Evolutionary conservation across 2,797 vertebrate species (phyloP).

Genomic region (Adelosebastes latens): DNA sequence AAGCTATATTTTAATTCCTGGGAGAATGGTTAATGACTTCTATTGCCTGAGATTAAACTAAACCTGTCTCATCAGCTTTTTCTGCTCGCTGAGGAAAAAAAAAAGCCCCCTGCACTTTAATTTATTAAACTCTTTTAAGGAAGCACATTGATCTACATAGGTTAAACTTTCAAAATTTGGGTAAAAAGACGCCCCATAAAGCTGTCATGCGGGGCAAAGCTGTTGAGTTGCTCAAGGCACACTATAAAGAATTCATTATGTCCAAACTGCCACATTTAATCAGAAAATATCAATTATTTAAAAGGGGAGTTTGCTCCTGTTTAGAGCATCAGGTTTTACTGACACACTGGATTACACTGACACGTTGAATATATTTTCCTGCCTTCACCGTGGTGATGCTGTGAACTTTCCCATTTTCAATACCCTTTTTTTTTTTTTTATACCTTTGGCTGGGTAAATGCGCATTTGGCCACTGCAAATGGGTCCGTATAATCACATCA

Average conservation of each 20-base stretch:
- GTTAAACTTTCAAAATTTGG: conserved; percentile 99
- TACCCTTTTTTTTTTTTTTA: conserved; percentile 5
- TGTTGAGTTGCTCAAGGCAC: conserved; percentile 93
- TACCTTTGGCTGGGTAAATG: conserved; percentile 56
- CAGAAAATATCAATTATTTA: conserved; percentile 97
- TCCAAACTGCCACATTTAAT: conserved; percentile 93
- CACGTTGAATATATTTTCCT: conserved; percentile 59
- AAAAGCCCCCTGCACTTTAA: conserved; percentile 99
- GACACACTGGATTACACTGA: conserved; percentile 78
- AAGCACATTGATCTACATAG: conserved; percentile 99
- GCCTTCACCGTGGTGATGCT: conserved; percentile 25
- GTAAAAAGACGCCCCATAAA: conserved; percentile 91
- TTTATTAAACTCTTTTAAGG: conserved; percentile 99
- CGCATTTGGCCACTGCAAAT: conserved; percentile 51
- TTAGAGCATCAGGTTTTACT: conserved; percentile 84
- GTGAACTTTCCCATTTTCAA: conserved; percentile 64
- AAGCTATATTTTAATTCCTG: conserved; percentile 99
- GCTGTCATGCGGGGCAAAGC: conserved; percentile 91
- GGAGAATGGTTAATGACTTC: conserved; percentile 99
- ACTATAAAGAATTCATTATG: conserved; percentile 95
- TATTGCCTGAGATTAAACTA: conserved; percentile 99
- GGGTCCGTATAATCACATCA: conserved; percentile 75
- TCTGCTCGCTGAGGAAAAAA: conserved; percentile 93
- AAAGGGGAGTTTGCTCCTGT: conserved; percentile 90
- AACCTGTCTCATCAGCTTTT: conserved; percentile 99